Evolutionary conservation across 2,888 invertebrate species (phyloP).

Genomic region (Phytoseiulus persimilis): DNA sequence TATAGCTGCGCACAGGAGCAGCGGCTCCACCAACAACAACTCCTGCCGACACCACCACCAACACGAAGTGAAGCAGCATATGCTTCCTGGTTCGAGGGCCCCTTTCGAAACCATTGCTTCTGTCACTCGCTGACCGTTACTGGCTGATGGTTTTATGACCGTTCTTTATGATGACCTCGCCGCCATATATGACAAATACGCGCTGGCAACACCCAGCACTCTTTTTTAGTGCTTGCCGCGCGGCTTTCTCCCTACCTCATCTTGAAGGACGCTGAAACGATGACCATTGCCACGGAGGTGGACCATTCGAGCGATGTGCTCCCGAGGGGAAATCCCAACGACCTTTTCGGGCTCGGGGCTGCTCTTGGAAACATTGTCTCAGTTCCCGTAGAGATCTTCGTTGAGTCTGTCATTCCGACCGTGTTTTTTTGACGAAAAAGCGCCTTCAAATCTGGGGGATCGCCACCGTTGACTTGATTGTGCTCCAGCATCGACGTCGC

Average conservation of each 20-base stretch:
- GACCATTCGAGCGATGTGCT: too few relatives aligned
- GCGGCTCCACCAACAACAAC: not conserved
- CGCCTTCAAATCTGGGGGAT: too few relatives aligned
- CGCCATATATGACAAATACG: not conserved
- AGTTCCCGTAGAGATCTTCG: too few relatives aligned
- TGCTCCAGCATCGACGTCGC: too few relatives aligned
- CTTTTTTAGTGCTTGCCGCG: not conserved
- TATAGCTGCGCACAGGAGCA: not conserved
- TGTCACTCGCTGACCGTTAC: not conserved
- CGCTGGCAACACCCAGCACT: not conserved
- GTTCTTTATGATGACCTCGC: not conserved
- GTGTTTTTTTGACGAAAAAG: too few relatives aligned
- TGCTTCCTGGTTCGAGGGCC: slow-evolving; percentile 5
- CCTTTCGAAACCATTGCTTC: not conserved
- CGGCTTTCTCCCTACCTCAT: too few relatives aligned
- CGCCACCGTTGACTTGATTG: too few relatives aligned
- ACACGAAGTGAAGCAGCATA: not conserved
- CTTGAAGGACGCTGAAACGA: not conserved
- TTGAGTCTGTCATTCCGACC: too few relatives aligned
- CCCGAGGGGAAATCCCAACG: too few relatives aligned
- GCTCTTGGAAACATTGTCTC: too few relatives aligned
- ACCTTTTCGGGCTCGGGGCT: too few relatives aligned
- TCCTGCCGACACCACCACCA: not conserved
- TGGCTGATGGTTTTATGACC: not conserved
- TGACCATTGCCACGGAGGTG: not conserved